Evolutionary conservation across 2,113 vertebrate genomes (phyloP).

Genomic region (Plecotus auritus): DNA sequence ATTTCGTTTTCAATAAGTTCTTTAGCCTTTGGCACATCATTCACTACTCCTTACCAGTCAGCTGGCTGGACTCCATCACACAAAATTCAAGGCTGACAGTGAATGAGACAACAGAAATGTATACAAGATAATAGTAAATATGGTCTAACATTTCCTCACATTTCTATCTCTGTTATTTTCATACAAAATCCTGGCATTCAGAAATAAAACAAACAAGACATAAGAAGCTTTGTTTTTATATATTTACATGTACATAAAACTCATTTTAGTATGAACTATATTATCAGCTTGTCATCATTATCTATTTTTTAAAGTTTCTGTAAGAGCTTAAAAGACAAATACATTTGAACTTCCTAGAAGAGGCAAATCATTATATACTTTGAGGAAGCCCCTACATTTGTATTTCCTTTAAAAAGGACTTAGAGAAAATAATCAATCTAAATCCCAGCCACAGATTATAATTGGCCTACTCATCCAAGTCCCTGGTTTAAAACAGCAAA

Average conservation of each 20-base stretch:
- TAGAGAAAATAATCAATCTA: background rate
- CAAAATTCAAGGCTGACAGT: background rate
- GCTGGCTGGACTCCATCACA: background rate
- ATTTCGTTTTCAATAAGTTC: background rate
- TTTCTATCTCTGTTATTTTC: background rate
- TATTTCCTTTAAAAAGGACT: background rate
- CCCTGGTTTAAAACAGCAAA: background rate
- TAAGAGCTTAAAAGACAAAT: background rate
- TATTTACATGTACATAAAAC: background rate
- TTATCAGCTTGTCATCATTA: background rate
- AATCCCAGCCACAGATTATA: background rate
- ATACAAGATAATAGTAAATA: background rate
- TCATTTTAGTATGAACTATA: background rate
- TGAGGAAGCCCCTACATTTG: background rate
- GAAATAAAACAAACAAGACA: background rate
- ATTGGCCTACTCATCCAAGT: background rate
- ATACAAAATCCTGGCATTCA: background rate
- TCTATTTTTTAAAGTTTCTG: background rate
- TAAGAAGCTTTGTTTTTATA: background rate
- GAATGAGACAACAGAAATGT: background rate
- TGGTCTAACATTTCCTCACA: background rate
- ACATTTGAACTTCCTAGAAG: background rate
- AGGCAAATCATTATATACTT: background rate
- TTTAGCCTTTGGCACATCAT: background rate
- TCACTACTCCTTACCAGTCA: background rate